Evolutionary conservation across 2,888 invertebrate genomes (phyloP), one percentile per base, ranked within the genome.

Genomic region (Epirrhoe alternata): DNA sequence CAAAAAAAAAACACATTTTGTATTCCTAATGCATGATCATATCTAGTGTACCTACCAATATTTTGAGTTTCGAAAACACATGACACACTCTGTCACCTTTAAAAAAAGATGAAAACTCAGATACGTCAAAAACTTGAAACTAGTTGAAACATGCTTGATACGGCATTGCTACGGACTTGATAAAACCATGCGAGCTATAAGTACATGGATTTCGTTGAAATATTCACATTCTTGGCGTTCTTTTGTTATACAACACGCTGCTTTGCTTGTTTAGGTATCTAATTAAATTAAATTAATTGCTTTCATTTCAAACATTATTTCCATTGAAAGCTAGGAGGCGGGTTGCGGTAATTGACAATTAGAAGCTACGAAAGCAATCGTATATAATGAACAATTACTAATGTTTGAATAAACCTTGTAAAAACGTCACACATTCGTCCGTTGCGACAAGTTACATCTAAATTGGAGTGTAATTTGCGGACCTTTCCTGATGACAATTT

Each of bases 391-490:
- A 35, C 56, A 67, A 67, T 61, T 60, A 65, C 60, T 60, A 60
- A 61, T 51, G 60, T 63, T 67, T 67, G 60, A 58, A 66, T 66
- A 58, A 66, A 63, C 56, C 66, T 58, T 66, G 58, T 64, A 61
- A 68, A 65, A 68, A 64, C 64, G 61, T 56, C 61, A 57, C 57
- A 49, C 64, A 62, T 68, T 59, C 69, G 76, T 74, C 76, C 66
- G 73, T 68, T 68, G 66, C 71, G 83, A 81, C 86, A 84, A 83
- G 85, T 85, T 81, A 86, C 87, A 77, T 86, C 85, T 87, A 85
- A 89, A 89, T 88, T 88, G 85, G 83, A 82, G 74, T 69, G 81
- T 80, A 85, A 87, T 88, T 88, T 82, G 81, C 77, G 71, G 77
- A 76, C 82, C 80, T 83, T 84, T 81, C 80, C 78, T 80, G 79